A percentile compares a stretch with the other conserved stretches of the same genome.
Conservation (phyloP, 2,113 vertebrate genomes). For the Myrmecophaga tridactyla region DNA sequence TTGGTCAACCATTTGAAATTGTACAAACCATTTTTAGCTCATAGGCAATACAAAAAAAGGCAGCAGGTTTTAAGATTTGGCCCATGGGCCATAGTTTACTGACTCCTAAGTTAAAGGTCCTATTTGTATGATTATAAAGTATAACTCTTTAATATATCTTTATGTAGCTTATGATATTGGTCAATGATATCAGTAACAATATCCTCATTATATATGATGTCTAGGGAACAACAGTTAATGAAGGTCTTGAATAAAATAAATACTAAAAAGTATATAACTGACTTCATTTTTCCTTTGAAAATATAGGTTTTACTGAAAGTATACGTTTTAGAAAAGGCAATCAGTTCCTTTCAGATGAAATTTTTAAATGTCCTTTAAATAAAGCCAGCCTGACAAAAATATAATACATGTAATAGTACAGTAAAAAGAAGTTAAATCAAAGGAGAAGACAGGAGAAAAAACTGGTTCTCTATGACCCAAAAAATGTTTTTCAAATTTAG, state of each 20-base stretch:
- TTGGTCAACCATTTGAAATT: neutral
- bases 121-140: neutral
- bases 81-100: neutral
- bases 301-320: neutral
- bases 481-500: neutral
- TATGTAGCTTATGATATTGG: neutral
- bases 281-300: neutral
- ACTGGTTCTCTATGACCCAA: neutral
- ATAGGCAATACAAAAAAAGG: neutral
- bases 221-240: neutral
- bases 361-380: neutral
- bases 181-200: neutral
- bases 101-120: neutral
- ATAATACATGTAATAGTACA: neutral
- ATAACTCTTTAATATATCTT: neutral
- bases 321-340: neutral
- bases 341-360: neutral
- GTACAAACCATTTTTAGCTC: neutral
- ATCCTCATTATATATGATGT: neutral
- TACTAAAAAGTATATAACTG: neutral
- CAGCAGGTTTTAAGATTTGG: neutral
- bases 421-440: neutral
- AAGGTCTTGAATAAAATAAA: neutral
- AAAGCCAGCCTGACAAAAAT: neutral
- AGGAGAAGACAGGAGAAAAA: neutral